Percentiles rank a stretch among this genome's conserved stretches.
These are phyloP conservation scores for Nectonema munidae DNA, from an alignment of 2,888 invertebrate species.

Conservation along the genomic window DNA sequence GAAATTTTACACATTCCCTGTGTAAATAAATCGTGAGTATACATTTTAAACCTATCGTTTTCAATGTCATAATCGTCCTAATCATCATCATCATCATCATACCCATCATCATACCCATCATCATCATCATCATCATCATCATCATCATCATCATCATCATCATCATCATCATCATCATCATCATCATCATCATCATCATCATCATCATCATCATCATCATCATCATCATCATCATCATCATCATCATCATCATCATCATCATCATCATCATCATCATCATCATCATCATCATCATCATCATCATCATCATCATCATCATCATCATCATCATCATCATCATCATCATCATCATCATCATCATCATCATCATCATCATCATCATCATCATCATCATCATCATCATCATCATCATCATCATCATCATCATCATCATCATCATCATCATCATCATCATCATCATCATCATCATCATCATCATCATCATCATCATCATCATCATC, in stretches of 20 bases:
- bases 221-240: slow-evolving; percentile 5
- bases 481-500: slow-evolving; percentile 5
- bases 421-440: slow-evolving; percentile 5
- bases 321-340: slow-evolving; percentile 5
- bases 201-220: slow-evolving; percentile 5
- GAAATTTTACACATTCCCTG: too few relatives aligned
- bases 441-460: not conserved
- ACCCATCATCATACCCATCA: too few relatives aligned
- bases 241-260: slow-evolving; percentile 5
- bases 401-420: slow-evolving; percentile 5
- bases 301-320: slow-evolving; percentile 5
- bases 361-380: slow-evolving; percentile 5
- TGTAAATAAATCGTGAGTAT: too few relatives aligned
- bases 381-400: slow-evolving; percentile 5
- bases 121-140: slow-evolving; percentile 5
- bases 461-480: slow-evolving; percentile 1
- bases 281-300: slow-evolving; percentile 5
- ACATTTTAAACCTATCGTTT: not conserved
- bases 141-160: slow-evolving; percentile 5
- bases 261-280: not conserved
- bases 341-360: slow-evolving; percentile 5
- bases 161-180: slow-evolving; percentile 5
- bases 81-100: too few relatives aligned
- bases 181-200: slow-evolving; percentile 5
- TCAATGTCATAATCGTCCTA: too few relatives aligned